These are phyloP conservation scores for Glandiceps talaboti DNA, from an alignment of 53 echinoderm and acorn worm genomes.

Conservation along the genomic window DNA sequence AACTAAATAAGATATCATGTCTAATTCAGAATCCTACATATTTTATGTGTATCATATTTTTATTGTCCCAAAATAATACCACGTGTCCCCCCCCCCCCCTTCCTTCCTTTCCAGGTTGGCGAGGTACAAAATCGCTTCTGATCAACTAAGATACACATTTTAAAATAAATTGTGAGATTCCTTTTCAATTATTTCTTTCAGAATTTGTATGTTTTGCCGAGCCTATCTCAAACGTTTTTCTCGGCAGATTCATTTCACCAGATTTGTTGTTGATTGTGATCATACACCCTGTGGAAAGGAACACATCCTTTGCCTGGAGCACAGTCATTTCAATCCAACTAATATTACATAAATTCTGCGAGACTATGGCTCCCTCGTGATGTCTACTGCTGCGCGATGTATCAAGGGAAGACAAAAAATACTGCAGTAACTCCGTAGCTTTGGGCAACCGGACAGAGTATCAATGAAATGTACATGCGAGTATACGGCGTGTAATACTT, in stretches of 20 bases:
- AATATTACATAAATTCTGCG: background rate
- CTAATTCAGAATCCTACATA: too few species aligned
- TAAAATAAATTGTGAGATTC: too few species aligned
- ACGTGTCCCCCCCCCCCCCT: too few species aligned
- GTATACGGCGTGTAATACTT: background rate
- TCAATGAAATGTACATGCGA: background rate
- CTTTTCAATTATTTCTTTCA: too few species aligned
- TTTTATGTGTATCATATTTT: too few species aligned
- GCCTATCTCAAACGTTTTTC: too few species aligned
- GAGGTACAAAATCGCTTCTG: too few species aligned
- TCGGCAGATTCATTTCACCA: background rate
- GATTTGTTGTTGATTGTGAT: background rate
- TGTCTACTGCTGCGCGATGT: background rate
- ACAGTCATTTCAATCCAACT: background rate
- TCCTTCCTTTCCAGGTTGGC: too few species aligned
- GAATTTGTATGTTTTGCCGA: too few species aligned
- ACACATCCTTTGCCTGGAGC: background rate
- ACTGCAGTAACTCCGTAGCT: background rate
- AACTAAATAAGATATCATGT: too few species aligned
- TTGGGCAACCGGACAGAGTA: background rate
- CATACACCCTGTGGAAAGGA: background rate
- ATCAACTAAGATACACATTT: too few species aligned
- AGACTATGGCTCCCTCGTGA: background rate
- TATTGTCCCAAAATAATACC: too few species aligned
- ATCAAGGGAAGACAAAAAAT: background rate